Base-by-base conservation (phyloP, 2,888 invertebrate species). In the Cephus sareptanus region DNA sequence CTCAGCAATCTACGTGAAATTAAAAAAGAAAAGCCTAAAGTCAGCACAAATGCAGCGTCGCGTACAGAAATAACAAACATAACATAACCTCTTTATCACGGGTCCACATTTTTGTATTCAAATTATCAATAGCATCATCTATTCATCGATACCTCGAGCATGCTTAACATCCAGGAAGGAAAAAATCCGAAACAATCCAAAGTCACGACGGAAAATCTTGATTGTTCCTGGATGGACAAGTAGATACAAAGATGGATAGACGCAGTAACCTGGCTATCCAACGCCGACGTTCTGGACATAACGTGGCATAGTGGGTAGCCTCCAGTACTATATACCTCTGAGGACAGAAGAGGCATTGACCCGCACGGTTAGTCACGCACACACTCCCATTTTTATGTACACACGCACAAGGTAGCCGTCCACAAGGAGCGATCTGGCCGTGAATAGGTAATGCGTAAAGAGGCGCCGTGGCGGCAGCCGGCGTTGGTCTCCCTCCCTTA, bases 341-440 rank as follows among this genome's bases (percentile, higher is more conserved):
- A 86, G 87, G 87, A 89, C 88, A 86, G 83, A 81, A 80, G 83
- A 89, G 89, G 86, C 89, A 89, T 89, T 89, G 89, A 89, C 89
- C 89, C 86, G 86, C 78, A 76, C 86, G 86, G 84, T 86, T 85
- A 84, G 85, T 83, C 86, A 84, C 86, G 85, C 85, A 84, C 82
- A 84, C 85, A 84, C 81, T 82, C 85, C 79, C 83, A 83, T 82
- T 79, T 84, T 79, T 79, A 75, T 80, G 69, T 74, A 69, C 70
- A 75, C 75, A 13, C 74, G 74, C 69, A 70, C 33, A 74, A 34
- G 76, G 70, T 73, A 40, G 73, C 35, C 37, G 76, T n/a, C 74
- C 74, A 75, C 79, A 79, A 79, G 81, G 79, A 74, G 75, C 77
- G 83, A 82, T 85, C 84, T 82, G 80, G 79, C 80, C 79, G 79